These are phyloP conservation scores for Dipodomys merriami DNA, from an alignment of 2,113 vertebrate species.

Conservation along the genomic window DNA sequence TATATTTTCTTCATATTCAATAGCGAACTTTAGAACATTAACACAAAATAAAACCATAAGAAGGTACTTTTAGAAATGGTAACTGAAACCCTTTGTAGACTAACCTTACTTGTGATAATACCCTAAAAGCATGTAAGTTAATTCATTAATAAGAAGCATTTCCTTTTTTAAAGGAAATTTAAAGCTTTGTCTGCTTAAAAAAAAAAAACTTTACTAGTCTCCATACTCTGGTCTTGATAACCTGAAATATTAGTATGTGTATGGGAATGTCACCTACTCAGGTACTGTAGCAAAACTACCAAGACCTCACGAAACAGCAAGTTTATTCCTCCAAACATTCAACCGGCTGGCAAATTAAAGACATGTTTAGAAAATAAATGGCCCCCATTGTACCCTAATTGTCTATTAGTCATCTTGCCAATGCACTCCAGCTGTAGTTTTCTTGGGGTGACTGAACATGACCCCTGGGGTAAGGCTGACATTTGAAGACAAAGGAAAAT, in stretches of 20 bases:
- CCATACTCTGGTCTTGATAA: not conserved
- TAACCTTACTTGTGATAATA: not conserved
- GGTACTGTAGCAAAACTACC: not conserved
- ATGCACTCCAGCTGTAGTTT: slow-evolving; percentile 55
- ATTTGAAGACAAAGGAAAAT: slow-evolving; percentile 64
- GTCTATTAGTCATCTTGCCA: slow-evolving; percentile 68
- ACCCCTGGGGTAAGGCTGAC: slow-evolving; percentile 44
- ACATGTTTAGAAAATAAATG: slow-evolving; percentile 68
- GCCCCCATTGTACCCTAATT: slow-evolving; percentile 52
- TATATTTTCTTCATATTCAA: not conserved
- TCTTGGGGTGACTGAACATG: slow-evolving; percentile 55
- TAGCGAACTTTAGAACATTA: not conserved
- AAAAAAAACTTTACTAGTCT: not conserved
- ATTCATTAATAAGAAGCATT: slow-evolving; percentile 7
- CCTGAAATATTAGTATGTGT: not conserved
- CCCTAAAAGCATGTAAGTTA: not conserved
- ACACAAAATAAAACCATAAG: not conserved
- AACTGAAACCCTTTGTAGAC: not conserved
- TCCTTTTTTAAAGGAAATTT: slow-evolving; percentile 21
- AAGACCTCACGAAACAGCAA: slow-evolving; percentile 15
- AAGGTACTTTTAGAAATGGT: slow-evolving; percentile 9
- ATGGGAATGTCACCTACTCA: not conserved
- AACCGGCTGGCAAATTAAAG: slow-evolving; percentile 57
- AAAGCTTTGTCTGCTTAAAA: not conserved
- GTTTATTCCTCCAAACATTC: slow-evolving; percentile 51